phyloP scores from a whole-genome alignment of 2,113 vertebrate genomes.

The Paedocypris sp. region DNA sequence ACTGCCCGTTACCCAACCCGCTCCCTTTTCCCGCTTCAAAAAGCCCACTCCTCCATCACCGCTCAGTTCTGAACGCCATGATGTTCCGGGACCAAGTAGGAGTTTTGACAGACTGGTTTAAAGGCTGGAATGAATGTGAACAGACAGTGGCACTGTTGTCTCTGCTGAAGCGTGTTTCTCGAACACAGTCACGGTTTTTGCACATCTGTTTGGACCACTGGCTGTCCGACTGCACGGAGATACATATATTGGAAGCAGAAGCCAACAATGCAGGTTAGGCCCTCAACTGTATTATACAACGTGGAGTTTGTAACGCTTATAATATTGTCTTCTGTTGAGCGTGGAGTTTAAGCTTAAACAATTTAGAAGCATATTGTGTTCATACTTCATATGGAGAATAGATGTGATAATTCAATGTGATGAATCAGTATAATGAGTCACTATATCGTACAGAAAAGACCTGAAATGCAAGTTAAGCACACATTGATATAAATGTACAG shows the following conservation, averaged over 20 bases:
- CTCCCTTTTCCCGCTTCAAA: neutral
- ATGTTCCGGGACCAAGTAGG: slow-evolving; percentile 98
- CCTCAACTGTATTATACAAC: neutral
- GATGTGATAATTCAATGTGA: no score
- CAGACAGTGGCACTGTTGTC: slow-evolving; percentile 91
- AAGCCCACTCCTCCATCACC: slow-evolving; percentile 19
- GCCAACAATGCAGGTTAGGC: slow-evolving; percentile 87
- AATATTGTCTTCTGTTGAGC: no score
- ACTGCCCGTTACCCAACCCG: slow-evolving; percentile 33
- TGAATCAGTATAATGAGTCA: no score
- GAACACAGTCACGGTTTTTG: slow-evolving; percentile 89
- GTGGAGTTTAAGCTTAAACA: no score
- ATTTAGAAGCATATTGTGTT: no score
- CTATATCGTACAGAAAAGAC: no score
- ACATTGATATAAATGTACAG: no score
- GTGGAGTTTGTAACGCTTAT: no score
- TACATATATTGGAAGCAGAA: slow-evolving; percentile 85
- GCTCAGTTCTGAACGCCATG: slow-evolving; percentile 64
- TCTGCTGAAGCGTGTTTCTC: slow-evolving; percentile 82
- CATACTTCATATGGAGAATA: no score
- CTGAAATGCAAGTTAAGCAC: no score
- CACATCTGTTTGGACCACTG: slow-evolving; percentile 95
- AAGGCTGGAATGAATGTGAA: slow-evolving; percentile 94
- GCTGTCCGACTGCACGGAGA: slow-evolving; percentile 85
- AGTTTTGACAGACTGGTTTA: slow-evolving; percentile 90